Evolutionary conservation across 2,113 vertebrate genomes (phyloP), one percentile per base, ranked within the genome.

Genomic region (Oncorhynchus clarkii): DNA sequence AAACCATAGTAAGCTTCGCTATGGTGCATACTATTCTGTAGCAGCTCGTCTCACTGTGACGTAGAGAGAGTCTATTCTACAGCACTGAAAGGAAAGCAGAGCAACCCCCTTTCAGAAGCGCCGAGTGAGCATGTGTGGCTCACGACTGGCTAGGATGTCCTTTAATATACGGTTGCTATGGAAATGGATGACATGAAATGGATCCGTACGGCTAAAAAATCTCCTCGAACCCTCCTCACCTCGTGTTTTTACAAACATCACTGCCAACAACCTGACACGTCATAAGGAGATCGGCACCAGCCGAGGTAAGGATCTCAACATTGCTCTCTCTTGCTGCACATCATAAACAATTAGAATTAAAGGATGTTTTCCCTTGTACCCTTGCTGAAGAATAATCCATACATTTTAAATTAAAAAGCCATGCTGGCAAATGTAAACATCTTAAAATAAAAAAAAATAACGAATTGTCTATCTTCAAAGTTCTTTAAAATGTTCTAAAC

Each of bases 201-300:
- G 86, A 82, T 75, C 79, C 8, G 39, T 45, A 45, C 39, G 79
- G 76, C 70, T 83, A 80, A 7, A 75, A 77, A 29, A 45, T 16
- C 16, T 60, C 72, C 74, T 84, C 84, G 81, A 39, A 74, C 78
- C 77, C 84, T 78, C 87, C 84, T 78, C 87, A 76, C 12, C 78
- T 65, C 74, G 77, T 67, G 62, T 80, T 5, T 78, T 89, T 86
- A 84, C 88, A 83, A 87, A 87, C 84, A 83, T 73, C 84, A 78
- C 77, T 73, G 89, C 84, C 82, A 90, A 88, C 85, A 88, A 87
- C 89, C 90, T 89, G 90, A 90, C 88, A 85, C 88, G 85, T 77
- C 87, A 78, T 77, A 78, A 79, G 71, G 83, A 81, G 85, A 88
- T 89, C 92, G 93, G 92, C 92, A 92, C 67, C 92, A 92, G 90